Evolutionary conservation across 2,113 vertebrate species (phyloP), one percentile per base, ranked within the genome.

Genomic region (Phrynocephalus versicolor): DNA sequence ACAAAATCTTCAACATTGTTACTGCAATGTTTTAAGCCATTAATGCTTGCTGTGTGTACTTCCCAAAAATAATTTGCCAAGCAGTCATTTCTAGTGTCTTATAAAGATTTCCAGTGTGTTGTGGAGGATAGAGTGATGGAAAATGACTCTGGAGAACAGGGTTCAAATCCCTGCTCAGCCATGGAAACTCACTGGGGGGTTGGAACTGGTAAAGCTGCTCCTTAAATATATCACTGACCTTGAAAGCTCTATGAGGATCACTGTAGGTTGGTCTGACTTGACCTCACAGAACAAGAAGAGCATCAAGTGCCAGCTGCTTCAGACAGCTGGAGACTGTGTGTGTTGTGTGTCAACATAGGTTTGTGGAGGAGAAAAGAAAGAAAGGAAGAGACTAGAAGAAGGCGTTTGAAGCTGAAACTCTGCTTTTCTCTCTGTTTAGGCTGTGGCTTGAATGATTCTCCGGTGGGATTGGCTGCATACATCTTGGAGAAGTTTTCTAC

Each of bases 401-500:
- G 33, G 7, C 21, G 45, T 87, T 15, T 3, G 45, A 70, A 0
- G 12, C 0, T 10, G 6, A 78, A 79, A 16, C 3, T 0, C 77
- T 65, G n/a, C 85, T 81, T 2, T 2, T 86, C 21, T 1, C 86
- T 60, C 67, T 39, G 2, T 16, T 62, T 10, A 87, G 96, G 96
- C 74, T 97, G 94, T 55, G 94, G 91, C 15, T 91, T 97, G 86
- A 97, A 96, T 35, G 95, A 96, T 88, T 97, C 96, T 45, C 97
- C 97, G 0, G 93, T 94, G n/a, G 97, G 97, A 5, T 89, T 97
- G 90, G 96, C 97, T 3, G 94, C 96, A 1, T 97, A 97, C 55
- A 95, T 97, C 74, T 81, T 97, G 70, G 96, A 97, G 91, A 97
- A 97, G 84, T 97, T 97, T 88, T 96, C 96, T 6, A 95, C 94